Base-by-base conservation (phyloP, 2,888 invertebrate genomes). In the Andrena trimmerana region DNA sequence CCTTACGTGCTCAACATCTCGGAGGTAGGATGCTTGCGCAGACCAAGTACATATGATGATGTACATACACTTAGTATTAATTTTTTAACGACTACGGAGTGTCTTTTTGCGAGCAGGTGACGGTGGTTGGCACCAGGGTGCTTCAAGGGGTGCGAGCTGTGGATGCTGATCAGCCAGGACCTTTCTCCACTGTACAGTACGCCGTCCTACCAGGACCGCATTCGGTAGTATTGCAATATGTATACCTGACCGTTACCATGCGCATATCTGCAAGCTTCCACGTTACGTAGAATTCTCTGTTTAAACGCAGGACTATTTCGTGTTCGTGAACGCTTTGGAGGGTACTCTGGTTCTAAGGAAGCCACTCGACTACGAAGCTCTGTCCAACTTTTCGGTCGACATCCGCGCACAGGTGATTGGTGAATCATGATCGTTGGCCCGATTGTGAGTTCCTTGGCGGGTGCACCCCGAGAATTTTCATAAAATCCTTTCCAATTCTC, bases 141-240 rank as follows among this genome's bases (percentile, higher is more conserved):
- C 95, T 97, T n/a, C 97, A 96, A 91, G 96, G 97, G 2, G 97
- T 97, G 36, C 95, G 97, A 78, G 98, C 98, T 2, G 93, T 96
- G 16, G 98, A 98, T 94, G 96, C 96, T 50, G 98, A 98, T 95
- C 98, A 98, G 94, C 97, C 97, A 65, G 98, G 98, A 6, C 97
- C 98, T 7, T 98, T 97, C 94, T 97, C 98, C 52, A 98, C 97
- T 5, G 96, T 98, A 48, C 97, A 97, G 92, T 98, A 98, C 94
- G 96, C 96, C 62, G 96, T 98, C 80, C 95, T 97, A 83, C 96
- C 97, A 0, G 97, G 97, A n/a, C 96, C 96, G 0, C 95, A 97
- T 94, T 96, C 97, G 42, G 96, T 96, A 91, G 13, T 42, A 42
- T 42, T 0, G 8, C 33, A 8, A 33, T 33, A 33, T 7, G 0